Evolutionary conservation across 2,113 vertebrate species (phyloP), one percentile per base, ranked within the genome.

Genomic region (Orycteropus afer): DNA sequence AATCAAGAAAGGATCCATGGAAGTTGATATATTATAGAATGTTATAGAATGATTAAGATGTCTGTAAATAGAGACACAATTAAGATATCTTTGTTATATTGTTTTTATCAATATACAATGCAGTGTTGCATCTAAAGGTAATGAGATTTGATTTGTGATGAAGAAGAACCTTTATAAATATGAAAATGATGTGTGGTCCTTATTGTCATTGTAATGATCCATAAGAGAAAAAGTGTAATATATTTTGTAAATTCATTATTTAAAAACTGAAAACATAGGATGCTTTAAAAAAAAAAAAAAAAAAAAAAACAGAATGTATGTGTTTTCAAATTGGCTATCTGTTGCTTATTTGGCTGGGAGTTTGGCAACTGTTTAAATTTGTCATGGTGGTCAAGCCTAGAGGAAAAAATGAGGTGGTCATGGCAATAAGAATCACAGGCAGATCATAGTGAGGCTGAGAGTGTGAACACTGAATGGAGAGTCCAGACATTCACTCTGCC

Each of bases 311-410:
- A n/a, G n/a, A n/a, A n/a, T n/a, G n/a, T n/a, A 94, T 80, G 14
- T 80, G 20, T 86, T 90, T 97, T 94, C 84, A 90, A 84, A 92
- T 84, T 94, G 91, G 7, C 97, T 97, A 97, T 98, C 97, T 98
- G 97, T 65, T 97, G 84, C 96, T 98, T 98, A 71, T 98, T 97
- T 98, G 95, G 80, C 81, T 97, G 89, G 77, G 92, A 97, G 74
- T 94, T 96, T 96, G 93, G 95, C 96, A 94, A 97, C 94, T 61
- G 34, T 97, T 97, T 94, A 86, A 96, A 59, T 93, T 96, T 55
- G 59, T 96, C 93, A 91, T 97, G 97, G 97, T 94, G 93, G 96
- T 98, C 95, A 97, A 95, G 94, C 92, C 94, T 90, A 96, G 95
- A 96, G 92, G 97, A 96, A 96, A 97, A 96, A 98, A 95, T 82